A percentile compares a stretch with the other conserved stretches of the same genome.
Evolutionary conservation across 2,113 vertebrate genomes (phyloP).

Genomic region (Leptobrachium ailaonicum): DNA sequence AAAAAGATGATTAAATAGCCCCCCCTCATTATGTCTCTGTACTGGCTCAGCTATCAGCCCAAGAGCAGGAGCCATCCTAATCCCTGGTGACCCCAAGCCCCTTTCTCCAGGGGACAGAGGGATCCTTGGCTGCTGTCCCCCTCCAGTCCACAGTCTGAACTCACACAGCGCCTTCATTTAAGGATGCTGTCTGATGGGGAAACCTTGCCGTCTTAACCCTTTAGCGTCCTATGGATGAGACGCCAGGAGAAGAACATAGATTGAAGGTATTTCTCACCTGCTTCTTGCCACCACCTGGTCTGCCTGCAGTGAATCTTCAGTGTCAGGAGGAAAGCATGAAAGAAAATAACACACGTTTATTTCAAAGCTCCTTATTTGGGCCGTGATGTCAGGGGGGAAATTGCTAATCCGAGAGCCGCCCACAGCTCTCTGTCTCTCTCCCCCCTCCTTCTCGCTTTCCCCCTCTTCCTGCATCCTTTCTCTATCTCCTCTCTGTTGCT

Average conservation of each 20-base stretch:
- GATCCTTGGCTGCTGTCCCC: conserved; percentile 26
- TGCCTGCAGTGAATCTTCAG: conserved; percentile 52
- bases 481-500: conserved; percentile 2
- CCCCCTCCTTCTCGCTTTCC: conserved; percentile 23
- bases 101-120: conserved; percentile 28
- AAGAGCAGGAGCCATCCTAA: conserved; percentile 7
- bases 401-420: conserved; percentile 72
- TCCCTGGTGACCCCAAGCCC: conserved; percentile 12
- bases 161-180: conserved; percentile 34
- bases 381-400: conserved; percentile 86
- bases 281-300: conserved; percentile 25
- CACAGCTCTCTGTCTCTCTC: conserved; percentile 60
- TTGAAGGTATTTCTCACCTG: conserved; percentile 31
- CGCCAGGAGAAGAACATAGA: not conserved
- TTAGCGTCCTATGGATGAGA: not conserved
- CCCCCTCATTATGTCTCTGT: not conserved
- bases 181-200: conserved; percentile 18
- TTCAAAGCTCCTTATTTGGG: conserved; percentile 86
- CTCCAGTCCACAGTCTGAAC: conserved; percentile 28
- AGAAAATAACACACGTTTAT: conserved; percentile 59
- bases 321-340: conserved; percentile 54
- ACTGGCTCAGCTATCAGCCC: not conserved
- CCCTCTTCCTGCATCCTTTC: conserved; percentile 31
- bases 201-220: conserved; percentile 26
- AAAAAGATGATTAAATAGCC: not conserved